Base-by-base conservation (phyloP, 1,140 invertebrate species). In the Aphidius gifuensis region DNA sequence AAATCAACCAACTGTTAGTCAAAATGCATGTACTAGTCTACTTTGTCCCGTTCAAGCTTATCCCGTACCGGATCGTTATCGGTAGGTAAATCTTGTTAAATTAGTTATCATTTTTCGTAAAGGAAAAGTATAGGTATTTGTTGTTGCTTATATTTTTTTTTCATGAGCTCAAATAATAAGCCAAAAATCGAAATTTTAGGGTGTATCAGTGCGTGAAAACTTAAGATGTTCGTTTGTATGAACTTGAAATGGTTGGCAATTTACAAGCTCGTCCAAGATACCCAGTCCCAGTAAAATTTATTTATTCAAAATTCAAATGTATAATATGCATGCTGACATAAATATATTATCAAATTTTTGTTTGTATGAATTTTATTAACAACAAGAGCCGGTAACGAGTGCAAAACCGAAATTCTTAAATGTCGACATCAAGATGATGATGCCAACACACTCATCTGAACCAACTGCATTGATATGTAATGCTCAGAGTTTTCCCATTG, bases 401-500 rank as follows among this genome's bases (percentile, higher is more conserved):
- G 71, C 70, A 46, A 70, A 70, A 44, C 80, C 80, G 39, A 79
- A 79, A 64, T 78, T 80, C 62, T 66, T 70, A 5, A 71, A 64
- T 32, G 61, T 66, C 47, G 65, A 68, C 45, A 62, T 66, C 59
- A 68, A 68, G 51, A 59, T 64, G 6, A 53, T 68, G 21, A 66
- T 44, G 57, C 64, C 60, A 50, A 54, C 60, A 48, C 58, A 60
- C 16, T 46, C 51, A 50, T 58, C 55, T 32, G 53, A 23, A 45
- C 57, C 51, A 45, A 50, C 62, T 8, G 51, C 67, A 23, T 45
- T 68, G 64, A 72, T 71, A 55, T 84, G 71, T 69, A 78, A 84
- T 60, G 87, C 86, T 21, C 86, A 90, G 83, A 87, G 87, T 68
- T 89, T 84, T 74, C 89, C 89, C 46, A 83, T 88, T 68, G 88